Evolutionary conservation across 2,888 invertebrate species (phyloP), one percentile per base, ranked within the genome.

Genomic region (Catocala nupta): DNA sequence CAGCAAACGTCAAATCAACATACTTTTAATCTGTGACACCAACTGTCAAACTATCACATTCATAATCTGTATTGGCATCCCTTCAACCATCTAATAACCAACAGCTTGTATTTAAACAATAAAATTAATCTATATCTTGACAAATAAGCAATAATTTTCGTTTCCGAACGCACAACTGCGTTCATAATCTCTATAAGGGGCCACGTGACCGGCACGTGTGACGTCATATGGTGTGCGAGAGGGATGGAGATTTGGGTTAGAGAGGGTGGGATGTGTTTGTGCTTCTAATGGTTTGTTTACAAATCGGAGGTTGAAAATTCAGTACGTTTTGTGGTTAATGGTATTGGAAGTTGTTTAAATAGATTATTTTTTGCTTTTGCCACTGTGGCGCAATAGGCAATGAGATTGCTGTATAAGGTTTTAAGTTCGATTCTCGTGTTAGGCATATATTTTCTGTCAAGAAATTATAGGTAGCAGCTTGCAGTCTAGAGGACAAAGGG

Each of bases 121-220:
- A 75, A 60, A 78, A 75, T 73, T 74, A 79, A 77, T 75, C 67
- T 42, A 56, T 25, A 55, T 71, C 67, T 68, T 68, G 11, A 53
- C 58, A 63, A 68, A 72, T 71, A 73, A 69, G 66, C 54, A 49
- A 68, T 71, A 59, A 75, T 68, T 73, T 76, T 61, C 63, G 55
- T 63, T 54, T 52, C 47, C 55, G 13, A 55, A 39, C 13, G 70
- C 75, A 74, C 72, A 65, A 78, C 39, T 65, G 77, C 77, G 76
- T 77, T 58, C 59, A 75, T 80, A 87, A 88, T 88, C 85, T 72
- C 59, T 56, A 48, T 70, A 82, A 82, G 80, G 76, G 75, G 73
- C 54, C 88, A 81, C 88, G 88, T 84, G 88, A 47, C 77, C 8
- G 63, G 6, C 84, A 81, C 85, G 85, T 70, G 82, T 53, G 59